Evolutionary conservation across 2,888 invertebrate genomes (phyloP), one percentile per base, ranked within the genome.

Genomic region (Callimorpha dominula): DNA sequence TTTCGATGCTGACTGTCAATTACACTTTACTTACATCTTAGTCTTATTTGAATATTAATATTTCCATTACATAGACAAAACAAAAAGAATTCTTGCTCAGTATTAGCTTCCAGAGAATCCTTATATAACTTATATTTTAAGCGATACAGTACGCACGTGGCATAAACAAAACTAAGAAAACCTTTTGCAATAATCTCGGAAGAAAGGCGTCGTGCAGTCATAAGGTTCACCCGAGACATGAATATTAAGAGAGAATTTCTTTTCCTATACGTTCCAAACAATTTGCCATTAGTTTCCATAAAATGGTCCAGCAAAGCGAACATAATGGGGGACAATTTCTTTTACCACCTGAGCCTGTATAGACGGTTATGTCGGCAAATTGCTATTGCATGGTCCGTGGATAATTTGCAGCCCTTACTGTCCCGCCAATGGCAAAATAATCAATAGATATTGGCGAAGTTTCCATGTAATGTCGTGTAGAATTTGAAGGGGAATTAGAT

Each of bases 291-390:
- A 91, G 87, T 90, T 88, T 89, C 89, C 90, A 92, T 92, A 91
- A 91, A 94, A 92, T 91, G 90, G 91, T 89, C 89, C 90, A 87
- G 88, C 88, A 89, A 87, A 87, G 89, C 90, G 90, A 85, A 89
- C 86, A 87, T 93, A 93, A 94, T 92, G 90, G 92, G 86, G 86
- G 89, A 91, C 93, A 91, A 93, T 93, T 93, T 91, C 91, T 90
- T 91, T 88, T 85, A 87, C 89, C 94, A 94, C 93, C 94, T 94
- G 94, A 88, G 90, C 86, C 91, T 69, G 76, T 80, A 81, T 85
- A 81, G 81, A 78, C 71, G 70, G 75, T 82, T 82, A 74, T 82
- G 81, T 73, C 78, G 68, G 74, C 71, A 81, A 82, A 83, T 84
- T 81, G 77, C 82, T 80, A 83, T 85, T 82, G 83, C 82, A 84